These are phyloP conservation scores for Atherinomorus stipes DNA, from an alignment of 2,113 vertebrate species.

Conservation along the genomic window DNA sequence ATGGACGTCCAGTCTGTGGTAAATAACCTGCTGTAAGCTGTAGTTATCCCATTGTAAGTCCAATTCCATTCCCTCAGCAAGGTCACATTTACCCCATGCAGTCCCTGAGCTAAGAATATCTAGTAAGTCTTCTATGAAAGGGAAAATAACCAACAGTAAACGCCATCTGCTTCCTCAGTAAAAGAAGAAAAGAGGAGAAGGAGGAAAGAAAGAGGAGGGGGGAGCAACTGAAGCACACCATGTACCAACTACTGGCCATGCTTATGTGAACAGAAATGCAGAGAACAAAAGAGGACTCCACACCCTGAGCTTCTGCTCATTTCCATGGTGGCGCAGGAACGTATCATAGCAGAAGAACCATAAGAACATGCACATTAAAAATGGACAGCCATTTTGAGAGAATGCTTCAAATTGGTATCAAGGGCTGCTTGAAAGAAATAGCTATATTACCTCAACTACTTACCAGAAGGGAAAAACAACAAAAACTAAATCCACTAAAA, in stretches of 20 bases:
- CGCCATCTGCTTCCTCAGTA: constrained; percentile 77
- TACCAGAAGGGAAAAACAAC: not conserved
- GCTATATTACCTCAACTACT: not conserved
- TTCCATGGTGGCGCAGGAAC: constrained; percentile 50
- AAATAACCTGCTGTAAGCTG: constrained; percentile 34
- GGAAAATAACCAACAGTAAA: constrained; percentile 75
- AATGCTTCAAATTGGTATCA: constrained; percentile 4
- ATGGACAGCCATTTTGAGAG: constrained; percentile 7
- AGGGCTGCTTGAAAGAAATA: not conserved
- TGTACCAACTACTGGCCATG: constrained; percentile 74
- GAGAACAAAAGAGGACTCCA: constrained; percentile 61
- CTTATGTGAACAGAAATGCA: constrained; percentile 58
- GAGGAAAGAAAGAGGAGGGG: constrained; percentile 63
- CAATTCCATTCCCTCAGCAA: constrained; percentile 58
- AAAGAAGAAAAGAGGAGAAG: constrained; percentile 73
- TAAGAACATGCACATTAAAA: constrained; percentile 14
- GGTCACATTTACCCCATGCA: constrained; percentile 67
- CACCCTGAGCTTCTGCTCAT: constrained; percentile 19
- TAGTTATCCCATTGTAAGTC: constrained; percentile 31
- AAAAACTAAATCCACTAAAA: not conserved
- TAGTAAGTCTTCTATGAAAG: constrained; percentile 63
- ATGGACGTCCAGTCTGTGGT: constrained; percentile 16
- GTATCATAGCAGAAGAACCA: constrained; percentile 18
- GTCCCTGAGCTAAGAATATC: constrained; percentile 70
- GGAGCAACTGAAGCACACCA: constrained; percentile 70